Percentiles rank a stretch among this genome's conserved stretches.
These are phyloP conservation scores for Unio pictorum DNA, from an alignment of 2,888 invertebrate genomes.

Conservation along the genomic window DNA sequence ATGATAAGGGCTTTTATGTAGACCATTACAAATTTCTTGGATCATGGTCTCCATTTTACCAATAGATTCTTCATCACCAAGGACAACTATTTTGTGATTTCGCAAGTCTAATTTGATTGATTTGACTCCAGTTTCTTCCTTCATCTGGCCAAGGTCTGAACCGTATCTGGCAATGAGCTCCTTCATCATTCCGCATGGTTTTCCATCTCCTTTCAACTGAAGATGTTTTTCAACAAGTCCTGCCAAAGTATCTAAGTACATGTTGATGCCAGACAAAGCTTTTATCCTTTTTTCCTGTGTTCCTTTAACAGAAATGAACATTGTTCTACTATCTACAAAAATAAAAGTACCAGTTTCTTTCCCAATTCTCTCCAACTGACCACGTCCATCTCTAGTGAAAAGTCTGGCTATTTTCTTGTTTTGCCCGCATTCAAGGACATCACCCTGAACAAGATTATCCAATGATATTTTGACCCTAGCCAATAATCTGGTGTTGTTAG, in stretches of 20 bases:
- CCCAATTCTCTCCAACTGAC: conserved; percentile 26
- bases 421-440: conserved; percentile 27
- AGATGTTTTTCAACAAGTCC: conserved; percentile 18
- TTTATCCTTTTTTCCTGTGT: conserved; percentile 6
- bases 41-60: conserved; percentile 25
- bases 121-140: conserved; percentile 17
- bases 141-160: conserved; percentile 32
- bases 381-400: conserved; percentile 34
- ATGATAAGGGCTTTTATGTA: too few relatives aligned
- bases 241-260: conserved; percentile 19
- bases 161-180: conserved; percentile 43
- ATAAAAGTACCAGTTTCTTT: conserved; percentile 27
- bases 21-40: conserved; percentile 4
- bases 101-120: conserved; percentile 34
- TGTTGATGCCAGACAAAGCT: conserved; percentile 22
- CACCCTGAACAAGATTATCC: conserved; percentile 34
- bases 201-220: conserved; percentile 32
- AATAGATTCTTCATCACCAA: conserved; percentile 32
- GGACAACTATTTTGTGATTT: conserved; percentile 29
- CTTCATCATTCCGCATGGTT: conserved; percentile 53
- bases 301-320: conserved; percentile 39
- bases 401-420: conserved; percentile 17
- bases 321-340: conserved; percentile 30
- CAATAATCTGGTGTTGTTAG: conserved; percentile 27
- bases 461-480: conserved; percentile 29